These are phyloP conservation scores for Psammodynastes pulverulentus DNA, from an alignment of 2,113 vertebrate species.

Conservation along the genomic window DNA sequence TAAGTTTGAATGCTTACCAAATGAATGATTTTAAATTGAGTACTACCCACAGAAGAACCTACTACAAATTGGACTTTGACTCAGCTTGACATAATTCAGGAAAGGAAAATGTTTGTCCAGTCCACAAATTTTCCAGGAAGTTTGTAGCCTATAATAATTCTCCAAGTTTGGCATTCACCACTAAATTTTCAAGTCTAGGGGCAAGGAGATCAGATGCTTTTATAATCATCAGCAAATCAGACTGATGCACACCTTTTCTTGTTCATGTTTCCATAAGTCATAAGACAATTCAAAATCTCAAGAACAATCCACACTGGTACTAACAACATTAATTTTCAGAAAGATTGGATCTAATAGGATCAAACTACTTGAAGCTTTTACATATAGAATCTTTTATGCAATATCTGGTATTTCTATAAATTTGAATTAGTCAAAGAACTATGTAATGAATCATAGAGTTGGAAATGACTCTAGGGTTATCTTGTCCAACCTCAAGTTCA, in stretches of 20 bases:
- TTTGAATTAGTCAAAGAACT: background rate
- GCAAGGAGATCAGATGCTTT: background rate
- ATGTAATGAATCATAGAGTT: background rate
- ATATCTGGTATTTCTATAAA: background rate
- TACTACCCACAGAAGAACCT: background rate
- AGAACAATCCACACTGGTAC: background rate
- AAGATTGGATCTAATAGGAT: background rate
- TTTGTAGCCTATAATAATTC: background rate
- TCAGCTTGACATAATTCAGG: background rate
- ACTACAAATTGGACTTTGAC: background rate
- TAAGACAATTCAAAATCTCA: background rate
- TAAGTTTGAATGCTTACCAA: no score
- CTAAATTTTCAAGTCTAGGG: background rate
- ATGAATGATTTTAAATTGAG: no score
- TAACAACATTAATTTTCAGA: background rate
- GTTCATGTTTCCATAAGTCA: background rate
- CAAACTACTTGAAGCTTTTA: background rate
- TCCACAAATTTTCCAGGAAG: background rate
- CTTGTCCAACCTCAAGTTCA: background rate
- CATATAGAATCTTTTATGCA: background rate
- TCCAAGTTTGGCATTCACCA: background rate
- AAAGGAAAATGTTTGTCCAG: background rate
- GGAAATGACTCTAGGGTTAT: background rate
- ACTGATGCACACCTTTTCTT: background rate
- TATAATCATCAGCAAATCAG: background rate